Percentiles rank a stretch among this genome's conserved stretches.
Conservation (phyloP, 53 echinoderm and acorn worm species). For the Crossaster papposus region DNA sequence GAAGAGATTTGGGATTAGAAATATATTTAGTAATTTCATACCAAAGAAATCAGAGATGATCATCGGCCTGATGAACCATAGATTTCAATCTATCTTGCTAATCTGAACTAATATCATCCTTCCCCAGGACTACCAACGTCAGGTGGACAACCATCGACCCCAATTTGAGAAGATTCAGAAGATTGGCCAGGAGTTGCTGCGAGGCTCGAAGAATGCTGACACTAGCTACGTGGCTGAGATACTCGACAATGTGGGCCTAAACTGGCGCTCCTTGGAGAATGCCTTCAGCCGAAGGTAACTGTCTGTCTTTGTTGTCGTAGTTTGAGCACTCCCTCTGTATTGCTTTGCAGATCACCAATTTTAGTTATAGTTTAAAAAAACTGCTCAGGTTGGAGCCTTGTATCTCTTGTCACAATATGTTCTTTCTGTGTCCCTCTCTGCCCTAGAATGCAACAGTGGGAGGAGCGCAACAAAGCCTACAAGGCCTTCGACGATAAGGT, state of each 20-base stretch:
- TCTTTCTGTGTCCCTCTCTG: background rate
- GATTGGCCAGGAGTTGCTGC: slow-evolving; percentile 81
- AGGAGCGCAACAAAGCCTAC: slow-evolving; percentile 88
- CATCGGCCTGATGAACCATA: no score
- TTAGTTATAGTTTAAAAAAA: no score
- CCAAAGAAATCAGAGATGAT: no score
- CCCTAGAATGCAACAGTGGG: slow-evolving; percentile 75
- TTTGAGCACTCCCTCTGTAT: background rate
- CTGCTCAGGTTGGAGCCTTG: no score
- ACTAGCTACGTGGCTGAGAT: slow-evolving; percentile 92
- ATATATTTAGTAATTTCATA: no score
- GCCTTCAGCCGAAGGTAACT: slow-evolving; percentile 64
- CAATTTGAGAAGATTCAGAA: slow-evolving; percentile 88
- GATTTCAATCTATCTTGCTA: no score
- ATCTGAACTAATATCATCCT: no score
- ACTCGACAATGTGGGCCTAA: slow-evolving; percentile 82
- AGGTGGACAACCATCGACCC: slow-evolving; percentile 81
- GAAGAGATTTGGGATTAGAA: no score
- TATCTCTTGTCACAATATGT: background rate
- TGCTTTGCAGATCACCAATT: background rate
- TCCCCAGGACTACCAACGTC: slow-evolving; percentile 80
- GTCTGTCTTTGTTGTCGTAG: background rate
- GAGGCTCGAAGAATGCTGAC: slow-evolving; percentile 81
- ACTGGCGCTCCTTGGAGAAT: slow-evolving; percentile 87
- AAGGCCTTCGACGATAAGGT: slow-evolving; percentile 83